phyloP scores from a whole-genome alignment of 2,113 vertebrate species.

The Grammomys dolichurus region DNA sequence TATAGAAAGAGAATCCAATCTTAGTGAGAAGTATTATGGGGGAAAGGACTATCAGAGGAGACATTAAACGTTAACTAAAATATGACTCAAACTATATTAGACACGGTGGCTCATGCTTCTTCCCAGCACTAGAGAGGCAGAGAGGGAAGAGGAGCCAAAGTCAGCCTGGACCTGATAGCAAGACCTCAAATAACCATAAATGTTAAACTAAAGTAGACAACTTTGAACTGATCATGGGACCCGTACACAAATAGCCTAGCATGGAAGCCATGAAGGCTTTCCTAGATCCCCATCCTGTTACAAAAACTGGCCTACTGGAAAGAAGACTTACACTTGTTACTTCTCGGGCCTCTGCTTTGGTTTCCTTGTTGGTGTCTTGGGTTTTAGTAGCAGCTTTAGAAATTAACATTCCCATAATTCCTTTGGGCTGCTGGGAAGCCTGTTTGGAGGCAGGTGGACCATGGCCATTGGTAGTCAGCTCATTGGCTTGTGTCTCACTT shows the following conservation, averaged over 20 bases:
- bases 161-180: background rate
- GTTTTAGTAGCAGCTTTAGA: constrained; percentile 87
- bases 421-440: constrained; percentile 88
- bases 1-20: constrained; percentile 5
- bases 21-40: constrained; percentile 18
- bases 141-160: background rate
- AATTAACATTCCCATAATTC: constrained; percentile 96
- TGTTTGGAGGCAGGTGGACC: constrained; percentile 79
- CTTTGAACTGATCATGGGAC: background rate
- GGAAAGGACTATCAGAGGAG: constrained; percentile 11
- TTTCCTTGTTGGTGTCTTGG: constrained; percentile 87
- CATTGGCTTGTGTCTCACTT: background rate
- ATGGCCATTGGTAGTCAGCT: constrained; percentile 84
- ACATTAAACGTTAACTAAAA: constrained; percentile 53
- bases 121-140: background rate
- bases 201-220: background rate
- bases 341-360: constrained; percentile 89
- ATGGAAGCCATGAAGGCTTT: background rate
- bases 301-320: background rate
- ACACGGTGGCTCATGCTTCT: background rate
- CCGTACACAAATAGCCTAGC: background rate
- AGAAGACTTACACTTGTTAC: constrained; percentile 85
- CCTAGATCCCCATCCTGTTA: background rate
- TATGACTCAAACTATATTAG: fast-evolving
- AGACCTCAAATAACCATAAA: background rate